A percentile compares a stretch with the other conserved stretches of the same genome.
Conservation (phyloP, 1,140 invertebrate species). For the Euwallacea similis region DNA sequence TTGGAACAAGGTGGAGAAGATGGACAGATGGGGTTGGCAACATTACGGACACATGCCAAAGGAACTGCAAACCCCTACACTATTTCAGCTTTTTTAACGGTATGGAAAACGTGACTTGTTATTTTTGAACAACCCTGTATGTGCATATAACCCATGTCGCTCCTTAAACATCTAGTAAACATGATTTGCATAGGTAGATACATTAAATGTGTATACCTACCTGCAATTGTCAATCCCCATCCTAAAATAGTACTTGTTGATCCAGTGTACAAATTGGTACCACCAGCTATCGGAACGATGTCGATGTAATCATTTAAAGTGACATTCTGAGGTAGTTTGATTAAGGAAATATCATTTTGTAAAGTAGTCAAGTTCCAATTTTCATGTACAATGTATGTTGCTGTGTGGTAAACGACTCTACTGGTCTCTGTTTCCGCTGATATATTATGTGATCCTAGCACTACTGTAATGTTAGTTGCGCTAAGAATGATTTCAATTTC, state of each 20-base stretch:
- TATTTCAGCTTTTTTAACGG: no score
- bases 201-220: slow-evolving; percentile 1
- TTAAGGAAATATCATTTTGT: slow-evolving; percentile 36
- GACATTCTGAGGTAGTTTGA: slow-evolving; percentile 28
- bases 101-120: no score
- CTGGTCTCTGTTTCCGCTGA: background rate
- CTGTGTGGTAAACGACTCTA: background rate
- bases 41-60: no score
- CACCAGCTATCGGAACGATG: slow-evolving; percentile 16
- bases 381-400: slow-evolving; percentile 23
- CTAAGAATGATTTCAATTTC: slow-evolving; percentile 20
- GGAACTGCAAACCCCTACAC: no score
- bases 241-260: slow-evolving; percentile 15
- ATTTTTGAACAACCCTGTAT: no score
- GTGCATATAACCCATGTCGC: no score
- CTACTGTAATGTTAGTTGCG: slow-evolving; percentile 14
- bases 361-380: slow-evolving; percentile 8
- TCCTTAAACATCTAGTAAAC: no score
- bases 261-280: slow-evolving; percentile 22
- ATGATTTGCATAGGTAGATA: no score
- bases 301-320: slow-evolving; percentile 24
- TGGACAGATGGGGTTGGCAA: no score
- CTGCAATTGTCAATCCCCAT: slow-evolving; percentile 32
- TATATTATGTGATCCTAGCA: slow-evolving; percentile 31
- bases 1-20: no score